These are phyloP conservation scores for Numida meleagris DNA, from an alignment of 2,113 vertebrate species.

Conservation along the genomic window DNA sequence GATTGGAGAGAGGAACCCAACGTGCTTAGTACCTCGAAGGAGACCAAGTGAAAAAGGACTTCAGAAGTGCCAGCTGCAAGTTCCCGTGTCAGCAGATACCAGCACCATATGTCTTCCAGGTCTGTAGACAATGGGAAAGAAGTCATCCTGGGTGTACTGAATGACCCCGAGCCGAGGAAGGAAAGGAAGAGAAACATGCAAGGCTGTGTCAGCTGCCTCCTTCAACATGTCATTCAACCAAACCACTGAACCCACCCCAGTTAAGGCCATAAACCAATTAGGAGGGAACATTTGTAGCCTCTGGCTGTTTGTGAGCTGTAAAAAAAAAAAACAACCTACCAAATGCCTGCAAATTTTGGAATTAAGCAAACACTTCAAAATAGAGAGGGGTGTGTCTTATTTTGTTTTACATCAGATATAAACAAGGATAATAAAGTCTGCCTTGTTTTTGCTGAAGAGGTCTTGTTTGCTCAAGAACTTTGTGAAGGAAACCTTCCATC, in stretches of 20 bases:
- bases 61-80: neutral
- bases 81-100: neutral
- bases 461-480: neutral
- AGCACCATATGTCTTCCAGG: fast-evolving
- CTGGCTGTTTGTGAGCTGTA: neutral
- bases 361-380: neutral
- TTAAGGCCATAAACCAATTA: neutral
- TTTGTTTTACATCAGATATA: neutral
- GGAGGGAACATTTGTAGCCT: neutral
- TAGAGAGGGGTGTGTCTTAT: neutral
- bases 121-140: neutral
- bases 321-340: neutral
- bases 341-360: neutral
- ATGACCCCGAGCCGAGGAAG: neutral
- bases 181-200: neutral
- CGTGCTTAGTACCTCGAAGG: neutral
- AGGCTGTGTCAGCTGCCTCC: neutral
- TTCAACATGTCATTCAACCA: neutral
- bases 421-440: neutral
- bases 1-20: neutral
- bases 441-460: neutral
- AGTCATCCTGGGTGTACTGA: neutral
- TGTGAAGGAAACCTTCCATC: neutral
- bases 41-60: neutral
- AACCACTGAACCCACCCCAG: neutral